A percentile compares a stretch with the other conserved stretches of the same genome.
phyloP scores from a whole-genome alignment of 2,797 vertebrate species.

The Vespertilio murinus region DNA sequence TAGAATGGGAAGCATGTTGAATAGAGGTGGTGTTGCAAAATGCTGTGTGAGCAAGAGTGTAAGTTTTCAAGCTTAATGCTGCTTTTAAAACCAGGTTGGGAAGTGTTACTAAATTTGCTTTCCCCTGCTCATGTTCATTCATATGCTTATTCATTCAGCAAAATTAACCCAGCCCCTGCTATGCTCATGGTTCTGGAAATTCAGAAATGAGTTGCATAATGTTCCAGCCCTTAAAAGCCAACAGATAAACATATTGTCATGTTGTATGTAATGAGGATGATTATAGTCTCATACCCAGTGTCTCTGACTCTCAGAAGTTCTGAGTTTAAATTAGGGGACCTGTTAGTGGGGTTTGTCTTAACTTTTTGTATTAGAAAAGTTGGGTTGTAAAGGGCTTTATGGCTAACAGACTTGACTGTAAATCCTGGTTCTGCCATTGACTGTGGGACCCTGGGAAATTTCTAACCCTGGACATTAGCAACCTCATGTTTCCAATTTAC shows the following conservation, averaged over 20 bases:
- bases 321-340: neutral
- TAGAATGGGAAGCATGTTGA: neutral
- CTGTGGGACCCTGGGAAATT: neutral
- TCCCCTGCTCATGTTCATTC: neutral
- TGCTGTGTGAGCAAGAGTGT: neutral
- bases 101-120: neutral
- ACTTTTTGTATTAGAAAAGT: neutral
- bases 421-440: neutral
- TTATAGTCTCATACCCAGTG: too few species aligned
- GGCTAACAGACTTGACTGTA: neutral
- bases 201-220: neutral
- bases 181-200: neutral
- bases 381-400: neutral
- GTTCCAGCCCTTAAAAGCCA: neutral
- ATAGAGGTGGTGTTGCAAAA: neutral
- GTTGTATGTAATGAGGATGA: fast-evolving
- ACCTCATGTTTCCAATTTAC: fast-evolving
- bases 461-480: neutral
- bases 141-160: neutral
- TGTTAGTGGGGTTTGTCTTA: neutral
- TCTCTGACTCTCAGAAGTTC: neutral
- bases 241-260: neutral
- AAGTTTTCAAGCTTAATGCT: neutral
- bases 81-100: neutral
- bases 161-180: neutral